These are phyloP conservation scores for Epinephelus malabaricus DNA, from an alignment of 2,797 vertebrate genomes.

Conservation along the genomic window DNA sequence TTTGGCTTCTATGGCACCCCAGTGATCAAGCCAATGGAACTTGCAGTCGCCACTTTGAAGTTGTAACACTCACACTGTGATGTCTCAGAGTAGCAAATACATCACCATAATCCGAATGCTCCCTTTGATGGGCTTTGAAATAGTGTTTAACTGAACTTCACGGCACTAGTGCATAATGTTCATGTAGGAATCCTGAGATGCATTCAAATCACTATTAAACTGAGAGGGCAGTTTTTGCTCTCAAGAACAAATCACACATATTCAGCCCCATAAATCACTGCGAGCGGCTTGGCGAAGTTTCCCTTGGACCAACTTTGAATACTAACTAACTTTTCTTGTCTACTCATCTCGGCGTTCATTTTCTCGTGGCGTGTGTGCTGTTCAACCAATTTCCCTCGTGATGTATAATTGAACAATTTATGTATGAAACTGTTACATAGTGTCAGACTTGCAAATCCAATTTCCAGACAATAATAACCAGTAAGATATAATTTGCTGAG, in stretches of 20 bases:
- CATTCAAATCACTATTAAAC: conserved; percentile 66
- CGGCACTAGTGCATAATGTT: conserved; percentile 29
- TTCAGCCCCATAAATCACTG: conserved; percentile 71
- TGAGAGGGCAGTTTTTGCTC: conserved; percentile 48
- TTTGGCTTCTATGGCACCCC: conserved; percentile 38
- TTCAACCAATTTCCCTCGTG: conserved; percentile 51
- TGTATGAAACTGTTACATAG: conserved; percentile 49
- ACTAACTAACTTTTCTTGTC: conserved; percentile 65
- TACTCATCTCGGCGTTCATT: conserved; percentile 56
- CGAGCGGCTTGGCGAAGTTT: conserved; percentile 50
- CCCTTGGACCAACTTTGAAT: conserved; percentile 58
- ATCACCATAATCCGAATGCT: conserved; percentile 66
- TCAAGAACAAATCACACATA: conserved; percentile 68
- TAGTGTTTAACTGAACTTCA: conserved; percentile 55
- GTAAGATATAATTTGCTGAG: conserved; percentile 44
- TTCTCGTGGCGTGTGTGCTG: conserved; percentile 23
- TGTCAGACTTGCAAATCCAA: conserved; percentile 57
- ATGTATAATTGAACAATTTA: conserved; percentile 63
- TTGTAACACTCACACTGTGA: conserved; percentile 52
- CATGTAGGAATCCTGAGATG: conserved; percentile 35
- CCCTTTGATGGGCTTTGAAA: conserved; percentile 73
- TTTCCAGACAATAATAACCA: conserved; percentile 51
- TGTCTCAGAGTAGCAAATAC: conserved; percentile 58
- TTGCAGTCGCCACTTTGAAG: conserved; percentile 69
- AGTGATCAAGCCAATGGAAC: conserved; percentile 48